Conservation (phyloP, 2,888 invertebrate species). For the Drosophila paracracens region DNA sequence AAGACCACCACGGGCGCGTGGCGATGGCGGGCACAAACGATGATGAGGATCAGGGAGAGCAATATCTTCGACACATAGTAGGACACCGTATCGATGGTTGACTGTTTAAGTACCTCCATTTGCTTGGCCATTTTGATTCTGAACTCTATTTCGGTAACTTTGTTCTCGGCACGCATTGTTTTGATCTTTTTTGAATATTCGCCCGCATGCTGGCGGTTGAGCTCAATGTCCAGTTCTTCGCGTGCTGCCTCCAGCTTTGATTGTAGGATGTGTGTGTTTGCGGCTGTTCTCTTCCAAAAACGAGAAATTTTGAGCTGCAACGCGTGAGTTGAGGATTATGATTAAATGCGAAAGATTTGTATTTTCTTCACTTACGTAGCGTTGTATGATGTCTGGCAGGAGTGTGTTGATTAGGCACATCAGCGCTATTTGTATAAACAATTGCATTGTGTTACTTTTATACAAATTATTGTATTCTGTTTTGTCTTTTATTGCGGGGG, state of each 20-base stretch:
- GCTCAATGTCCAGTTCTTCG: slow-evolving; percentile 63
- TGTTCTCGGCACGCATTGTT: slow-evolving; percentile 80
- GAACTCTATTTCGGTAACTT: slow-evolving; percentile 61
- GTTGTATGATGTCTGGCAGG: slow-evolving; percentile 66
- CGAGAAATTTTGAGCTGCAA: slow-evolving; percentile 69
- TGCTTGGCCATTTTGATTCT: slow-evolving; percentile 58
- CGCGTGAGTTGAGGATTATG: not conserved
- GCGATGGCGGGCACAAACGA: slow-evolving; percentile 85
- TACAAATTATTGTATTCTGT: slow-evolving; percentile 18
- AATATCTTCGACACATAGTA: slow-evolving; percentile 84
- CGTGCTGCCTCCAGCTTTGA: slow-evolving; percentile 63
- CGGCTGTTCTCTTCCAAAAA: slow-evolving; percentile 40
- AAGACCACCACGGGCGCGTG: slow-evolving; percentile 85
- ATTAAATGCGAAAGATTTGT: not conserved
- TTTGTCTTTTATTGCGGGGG: slow-evolving; percentile 1
- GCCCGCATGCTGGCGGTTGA: slow-evolving; percentile 50
- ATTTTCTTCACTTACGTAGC: slow-evolving; percentile 54
- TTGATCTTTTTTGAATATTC: slow-evolving; percentile 77
- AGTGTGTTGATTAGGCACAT: slow-evolving; percentile 65
- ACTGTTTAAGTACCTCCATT: slow-evolving; percentile 60
- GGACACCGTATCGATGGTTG: slow-evolving; percentile 70
- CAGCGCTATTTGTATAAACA: slow-evolving; percentile 58
- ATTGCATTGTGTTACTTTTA: slow-evolving; percentile 51
- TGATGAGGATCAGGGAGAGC: slow-evolving; percentile 82
- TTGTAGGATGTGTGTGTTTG: slow-evolving; percentile 31